Base-by-base conservation (phyloP, 2,888 invertebrate genomes). In the Ichneumon xanthorius region DNA sequence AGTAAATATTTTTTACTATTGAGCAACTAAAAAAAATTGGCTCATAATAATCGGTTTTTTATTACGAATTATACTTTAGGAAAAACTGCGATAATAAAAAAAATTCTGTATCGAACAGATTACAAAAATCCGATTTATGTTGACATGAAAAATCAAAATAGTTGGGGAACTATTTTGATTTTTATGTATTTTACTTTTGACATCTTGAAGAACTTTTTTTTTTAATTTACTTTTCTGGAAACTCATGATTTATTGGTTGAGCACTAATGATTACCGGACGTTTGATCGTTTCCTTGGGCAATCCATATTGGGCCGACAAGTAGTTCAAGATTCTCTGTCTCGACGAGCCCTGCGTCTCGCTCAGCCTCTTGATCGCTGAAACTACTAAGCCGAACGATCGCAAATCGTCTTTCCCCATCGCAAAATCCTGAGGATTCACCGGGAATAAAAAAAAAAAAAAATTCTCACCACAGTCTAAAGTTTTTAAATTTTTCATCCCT, bases 201-300 rank as follows among this genome's bases (percentile, higher is more conserved):
- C 40, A 9, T 11, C 4, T 40, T 9, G 40, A 40, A 2, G 40
- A 40, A 9, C 11, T 40, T 22, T 9, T 26, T 55, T 37, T 61
- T 0, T 9, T 5, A 7, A 45, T 26, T 16, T 55, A 14, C 45
- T 61, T 19, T 55, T 55, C 9, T 55, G 45, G 19, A 40, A 63
- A 22, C 30, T 5, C 6, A 30, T 30, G 26, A 37, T 4, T 7
- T 16, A 63, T 4, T 19, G 0, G 45, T 5, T 16, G 33, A 53
- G 33, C 73, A 71, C 80, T 75, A 76, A 76, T 80, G 71, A 82
- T 86, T 86, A 88, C 88, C 87, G 85, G 82, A 55, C 86, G 83
- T 84, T 86, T 87, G 73, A 88, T 86, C 80, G 83, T 85, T 78
- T 86, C 81, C 67, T 82, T 83, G 26, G 87, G 80, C 50, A 87